phyloP scores from a whole-genome alignment of 1,140 invertebrate species.

The Armadillidium nasatum region DNA sequence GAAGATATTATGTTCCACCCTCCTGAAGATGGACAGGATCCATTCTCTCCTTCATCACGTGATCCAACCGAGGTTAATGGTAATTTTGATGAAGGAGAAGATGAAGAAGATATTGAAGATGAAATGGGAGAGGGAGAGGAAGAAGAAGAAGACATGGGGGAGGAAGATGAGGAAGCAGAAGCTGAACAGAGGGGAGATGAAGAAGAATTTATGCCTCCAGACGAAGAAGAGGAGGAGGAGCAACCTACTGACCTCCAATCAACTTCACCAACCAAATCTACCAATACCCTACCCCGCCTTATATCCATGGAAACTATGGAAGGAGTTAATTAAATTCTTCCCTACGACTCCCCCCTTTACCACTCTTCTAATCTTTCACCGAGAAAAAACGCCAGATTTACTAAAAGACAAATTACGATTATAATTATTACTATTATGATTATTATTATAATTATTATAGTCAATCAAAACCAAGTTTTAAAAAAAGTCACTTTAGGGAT shows the following conservation, averaged over 20 bases:
- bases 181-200: constrained; percentile 14
- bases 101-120: constrained; percentile 19
- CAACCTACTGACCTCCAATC: too few relatives aligned
- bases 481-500: too few relatives aligned
- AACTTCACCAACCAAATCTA: neutral
- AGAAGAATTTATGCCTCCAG: neutral
- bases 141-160: constrained; percentile 20
- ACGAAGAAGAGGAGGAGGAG: neutral
- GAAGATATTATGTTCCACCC: constrained; percentile 20
- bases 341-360: neutral
- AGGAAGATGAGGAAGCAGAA: constrained; percentile 22
- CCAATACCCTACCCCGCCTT: neutral
- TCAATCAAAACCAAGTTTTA: too few relatives aligned
- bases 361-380: too few relatives aligned
- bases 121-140: constrained; percentile 7
- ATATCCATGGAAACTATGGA: neutral
- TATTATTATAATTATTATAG: too few relatives aligned
- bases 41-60: constrained; percentile 14
- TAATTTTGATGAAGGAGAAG: constrained; percentile 11
- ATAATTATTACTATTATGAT: too few relatives aligned
- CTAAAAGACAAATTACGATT: too few relatives aligned
- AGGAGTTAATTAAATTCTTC: neutral
- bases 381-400: too few relatives aligned
- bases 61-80: neutral
- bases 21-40: constrained; percentile 8